A percentile compares a stretch with the other conserved stretches of the same genome.
Evolutionary conservation across 2,888 invertebrate genomes (phyloP).

Genomic region (Lasioglossum lativentre): DNA sequence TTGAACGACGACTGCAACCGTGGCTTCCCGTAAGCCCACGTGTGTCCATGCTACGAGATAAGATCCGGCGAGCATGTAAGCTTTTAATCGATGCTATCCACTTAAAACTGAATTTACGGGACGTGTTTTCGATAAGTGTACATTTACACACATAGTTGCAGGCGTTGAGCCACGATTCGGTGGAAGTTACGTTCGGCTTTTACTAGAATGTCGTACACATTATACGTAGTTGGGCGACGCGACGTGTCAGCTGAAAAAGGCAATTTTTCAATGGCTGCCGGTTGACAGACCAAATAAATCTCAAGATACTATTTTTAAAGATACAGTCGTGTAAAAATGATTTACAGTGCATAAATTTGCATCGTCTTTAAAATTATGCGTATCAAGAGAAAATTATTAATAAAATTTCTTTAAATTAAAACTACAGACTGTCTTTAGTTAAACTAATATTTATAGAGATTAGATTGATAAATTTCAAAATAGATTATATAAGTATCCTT

Average conservation of each 20-base stretch:
- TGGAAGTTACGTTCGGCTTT: conserved; percentile 21
- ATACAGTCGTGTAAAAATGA: neutral
- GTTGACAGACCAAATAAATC: conserved; percentile 24
- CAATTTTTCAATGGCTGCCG: conserved; percentile 8
- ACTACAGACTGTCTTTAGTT: no score
- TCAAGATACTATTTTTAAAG: neutral
- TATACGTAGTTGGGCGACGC: conserved; percentile 27
- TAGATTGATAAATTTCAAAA: no score
- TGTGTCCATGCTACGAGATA: conserved; percentile 51
- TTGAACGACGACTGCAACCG: conserved; percentile 18
- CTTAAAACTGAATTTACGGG: conserved; percentile 61
- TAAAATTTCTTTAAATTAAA: no score
- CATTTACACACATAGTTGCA: neutral
- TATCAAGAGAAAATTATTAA: no score
- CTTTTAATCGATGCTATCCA: conserved; percentile 63
- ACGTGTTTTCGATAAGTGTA: conserved; percentile 59
- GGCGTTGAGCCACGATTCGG: conserved; percentile 12
- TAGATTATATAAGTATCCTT: no score
- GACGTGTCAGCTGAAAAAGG: conserved; percentile 22
- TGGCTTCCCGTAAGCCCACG: conserved; percentile 29
- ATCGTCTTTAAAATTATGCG: neutral
- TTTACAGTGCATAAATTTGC: neutral
- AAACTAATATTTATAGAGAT: no score
- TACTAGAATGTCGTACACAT: conserved; percentile 11
- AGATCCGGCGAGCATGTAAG: conserved; percentile 45